Evolutionary conservation across 53 echinoderm and acorn worm species (phyloP).

Genomic region (Zoroaster sp.): DNA sequence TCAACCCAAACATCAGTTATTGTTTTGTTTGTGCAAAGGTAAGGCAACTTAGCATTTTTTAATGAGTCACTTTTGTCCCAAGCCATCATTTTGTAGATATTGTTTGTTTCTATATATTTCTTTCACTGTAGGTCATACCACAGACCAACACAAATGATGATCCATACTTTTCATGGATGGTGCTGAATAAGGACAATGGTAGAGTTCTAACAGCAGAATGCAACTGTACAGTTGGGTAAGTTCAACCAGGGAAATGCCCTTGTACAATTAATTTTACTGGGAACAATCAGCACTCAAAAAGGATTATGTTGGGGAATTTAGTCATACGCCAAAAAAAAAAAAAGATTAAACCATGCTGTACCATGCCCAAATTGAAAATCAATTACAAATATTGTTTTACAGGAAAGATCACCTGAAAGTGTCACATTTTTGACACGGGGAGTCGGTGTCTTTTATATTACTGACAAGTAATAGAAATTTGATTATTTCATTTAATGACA

Average conservation of each 20-base stretch:
- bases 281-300: not conserved
- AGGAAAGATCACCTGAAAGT: too few species aligned
- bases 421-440: too few species aligned
- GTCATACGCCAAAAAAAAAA: too few species aligned
- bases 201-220: conserved; percentile 65
- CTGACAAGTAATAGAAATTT: too few species aligned
- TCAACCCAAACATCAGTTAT: conserved; percentile 47
- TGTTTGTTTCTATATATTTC: not conserved
- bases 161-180: conserved; percentile 59
- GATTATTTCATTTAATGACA: too few species aligned
- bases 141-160: conserved; percentile 28
- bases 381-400: too few species aligned
- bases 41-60: not conserved
- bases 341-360: too few species aligned
- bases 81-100: not conserved
- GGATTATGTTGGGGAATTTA: not conserved
- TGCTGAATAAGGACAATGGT: conserved; percentile 60
- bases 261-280: not conserved
- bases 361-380: too few species aligned
- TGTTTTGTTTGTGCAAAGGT: conserved; percentile 52
- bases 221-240: conserved; percentile 62
- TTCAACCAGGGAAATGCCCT: not conserved
- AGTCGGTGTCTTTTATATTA: too few species aligned
- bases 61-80: not conserved
- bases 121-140: conserved; percentile 27